Evolutionary conservation across 23 tunicate genomes (phyloP), one percentile per base, ranked within the genome.

Genomic region (Corella eumyota): DNA sequence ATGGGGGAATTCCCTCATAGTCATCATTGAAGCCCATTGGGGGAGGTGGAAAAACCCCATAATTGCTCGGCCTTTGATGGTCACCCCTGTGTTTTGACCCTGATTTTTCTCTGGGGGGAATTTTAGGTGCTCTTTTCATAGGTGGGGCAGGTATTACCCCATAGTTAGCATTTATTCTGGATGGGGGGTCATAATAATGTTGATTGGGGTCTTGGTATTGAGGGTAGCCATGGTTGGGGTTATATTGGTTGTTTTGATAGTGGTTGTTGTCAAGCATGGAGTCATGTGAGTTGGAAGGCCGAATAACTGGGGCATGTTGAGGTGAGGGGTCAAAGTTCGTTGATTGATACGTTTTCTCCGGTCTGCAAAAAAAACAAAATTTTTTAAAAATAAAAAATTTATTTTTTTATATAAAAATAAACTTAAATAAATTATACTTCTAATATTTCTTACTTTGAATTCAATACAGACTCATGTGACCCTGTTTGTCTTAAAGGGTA

Each of bases 381-480:
- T n/a, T n/a, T n/a, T n/a, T n/a, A n/a, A n/a, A n/a, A n/a, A n/a
- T n/a, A n/a, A n/a, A n/a, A n/a, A 7, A 60, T 25, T 53, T 11
- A 13, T 21, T 53, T 11, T 21, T 20, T 24, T 53, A 7, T 21
- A 11, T 20, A n/a, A 7, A 20, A 20, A 11, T 20, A 24, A 53
- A 11, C 9, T 13, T n/a, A 11, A 21, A 20, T n/a, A 53, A 21
- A 53, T 53, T 53, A 53, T 13, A 53, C 59, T 11, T 7, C 59
- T 53, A 21, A 7, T 24, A 53, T 53, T 20, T 11, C 82, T 57
- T 60, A 68, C 85, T 77, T 68, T 22, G 95, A 46, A 55, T 85
- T 82, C 24, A 85, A 37, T 11, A 85, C 80, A 6, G 95, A 85
- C 35, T 85, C 95, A 32, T 85, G 95, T 6, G 95, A 85, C 29